These are phyloP conservation scores for Crypturellus tataupa DNA, from an alignment of 2,797 vertebrate genomes.

Conservation along the genomic window DNA sequence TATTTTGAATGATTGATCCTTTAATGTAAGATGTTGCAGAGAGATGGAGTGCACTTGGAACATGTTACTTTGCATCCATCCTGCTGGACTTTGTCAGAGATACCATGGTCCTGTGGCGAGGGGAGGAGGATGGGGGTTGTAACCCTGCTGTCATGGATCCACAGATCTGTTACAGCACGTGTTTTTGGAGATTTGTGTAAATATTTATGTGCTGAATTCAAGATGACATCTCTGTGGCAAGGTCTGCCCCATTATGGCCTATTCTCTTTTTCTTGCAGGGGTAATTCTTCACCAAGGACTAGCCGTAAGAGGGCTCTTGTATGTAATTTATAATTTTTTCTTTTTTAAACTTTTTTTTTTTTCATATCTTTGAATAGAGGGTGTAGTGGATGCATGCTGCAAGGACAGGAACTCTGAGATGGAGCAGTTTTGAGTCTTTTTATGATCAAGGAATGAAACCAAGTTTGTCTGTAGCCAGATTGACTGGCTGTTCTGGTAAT, in stretches of 20 bases:
- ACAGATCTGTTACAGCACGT: not conserved
- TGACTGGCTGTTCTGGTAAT: not conserved
- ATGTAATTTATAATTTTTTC: slow-evolving; percentile 42
- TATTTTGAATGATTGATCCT: not conserved
- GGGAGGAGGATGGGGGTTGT: not conserved
- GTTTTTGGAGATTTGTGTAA: not conserved
- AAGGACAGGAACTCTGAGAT: not conserved
- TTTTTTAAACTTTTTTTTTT: not conserved
- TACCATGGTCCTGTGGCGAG: not conserved
- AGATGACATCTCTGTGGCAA: not conserved
- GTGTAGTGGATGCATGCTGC: not conserved
- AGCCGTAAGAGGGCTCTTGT: not conserved
- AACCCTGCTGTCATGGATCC: not conserved
- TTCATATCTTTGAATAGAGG: not conserved
- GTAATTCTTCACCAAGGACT: not conserved
- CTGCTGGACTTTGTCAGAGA: not conserved
- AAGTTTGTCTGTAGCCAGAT: not conserved
- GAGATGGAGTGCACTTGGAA: not conserved
- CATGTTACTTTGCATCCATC: not conserved
- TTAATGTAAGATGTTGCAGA: not conserved
- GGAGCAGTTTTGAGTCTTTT: not conserved
- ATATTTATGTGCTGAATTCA: not conserved
- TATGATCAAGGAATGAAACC: too few relatives aligned
- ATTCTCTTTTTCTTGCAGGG: slow-evolving; percentile 58
- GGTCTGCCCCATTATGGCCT: not conserved